Conservation (phyloP, 2,888 invertebrate genomes). For the Mesochorus sp. region DNA sequence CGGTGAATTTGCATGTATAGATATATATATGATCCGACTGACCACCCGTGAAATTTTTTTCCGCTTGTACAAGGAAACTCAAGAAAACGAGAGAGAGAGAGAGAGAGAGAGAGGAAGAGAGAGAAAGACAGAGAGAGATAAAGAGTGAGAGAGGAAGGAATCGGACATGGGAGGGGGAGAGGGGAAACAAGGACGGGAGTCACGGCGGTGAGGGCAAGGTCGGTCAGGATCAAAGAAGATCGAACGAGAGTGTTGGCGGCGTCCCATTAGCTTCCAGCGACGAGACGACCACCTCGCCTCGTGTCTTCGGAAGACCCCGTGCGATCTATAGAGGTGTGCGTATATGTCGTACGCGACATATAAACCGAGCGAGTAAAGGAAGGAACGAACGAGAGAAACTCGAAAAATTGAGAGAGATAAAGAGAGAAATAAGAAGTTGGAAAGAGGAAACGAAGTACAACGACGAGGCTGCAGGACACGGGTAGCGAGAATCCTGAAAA, state of each 20-base stretch:
- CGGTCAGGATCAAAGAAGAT: conserved; percentile 78
- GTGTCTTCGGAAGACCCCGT: conserved; percentile 67
- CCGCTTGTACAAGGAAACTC: conserved; percentile 66
- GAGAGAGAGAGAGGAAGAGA: conserved; percentile 37
- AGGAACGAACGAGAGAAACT: conserved; percentile 30
- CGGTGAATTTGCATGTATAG: neutral
- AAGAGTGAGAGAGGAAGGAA: conserved; percentile 14
- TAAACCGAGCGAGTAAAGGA: conserved; percentile 55
- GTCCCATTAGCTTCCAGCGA: conserved; percentile 79
- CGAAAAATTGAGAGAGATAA: conserved; percentile 34
- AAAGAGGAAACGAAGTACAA: conserved; percentile 35
- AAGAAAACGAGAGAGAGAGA: conserved; percentile 39
- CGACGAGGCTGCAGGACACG: conserved; percentile 55
- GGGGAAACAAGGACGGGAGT: conserved; percentile 44
- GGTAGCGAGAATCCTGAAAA: conserved; percentile 45
- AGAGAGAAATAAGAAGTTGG: conserved; percentile 15
- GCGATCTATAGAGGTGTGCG: conserved; percentile 36
- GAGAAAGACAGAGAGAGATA: conserved; percentile 25
- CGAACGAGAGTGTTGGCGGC: conserved; percentile 70
- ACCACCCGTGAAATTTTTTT: conserved; percentile 74
- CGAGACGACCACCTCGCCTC: conserved; percentile 70
- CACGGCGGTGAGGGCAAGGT: conserved; percentile 72
- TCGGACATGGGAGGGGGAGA: too few relatives aligned
- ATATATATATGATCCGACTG: conserved; percentile 54
- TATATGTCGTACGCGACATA: conserved; percentile 56